phyloP scores from a whole-genome alignment of 2,888 invertebrate genomes.

The Scaptomyza cyrtandrae region DNA sequence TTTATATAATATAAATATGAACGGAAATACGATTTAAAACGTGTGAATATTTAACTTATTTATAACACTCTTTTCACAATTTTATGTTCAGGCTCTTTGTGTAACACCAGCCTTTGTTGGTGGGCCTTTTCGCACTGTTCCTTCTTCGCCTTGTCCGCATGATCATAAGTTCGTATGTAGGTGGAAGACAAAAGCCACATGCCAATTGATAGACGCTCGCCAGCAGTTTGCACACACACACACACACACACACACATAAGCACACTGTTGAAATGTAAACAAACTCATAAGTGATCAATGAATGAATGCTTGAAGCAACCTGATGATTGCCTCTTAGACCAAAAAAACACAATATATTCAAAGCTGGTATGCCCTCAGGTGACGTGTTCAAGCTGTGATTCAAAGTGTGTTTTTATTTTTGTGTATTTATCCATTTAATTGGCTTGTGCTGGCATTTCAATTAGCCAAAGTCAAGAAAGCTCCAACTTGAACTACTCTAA shows the following conservation, averaged over 20 bases:
- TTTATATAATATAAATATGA: not conserved
- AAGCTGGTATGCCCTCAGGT: constrained; percentile 22
- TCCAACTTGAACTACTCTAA: not conserved
- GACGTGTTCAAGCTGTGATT: constrained; percentile 45
- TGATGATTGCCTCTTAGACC: constrained; percentile 37
- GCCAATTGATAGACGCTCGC: constrained; percentile 45
- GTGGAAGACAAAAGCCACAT: constrained; percentile 50
- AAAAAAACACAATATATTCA: not conserved
- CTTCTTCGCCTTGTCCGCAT: constrained; percentile 16
- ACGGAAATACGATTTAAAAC: not conserved
- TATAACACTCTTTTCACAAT: not conserved
- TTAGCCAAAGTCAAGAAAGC: constrained; percentile 36
- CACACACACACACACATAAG: not conserved
- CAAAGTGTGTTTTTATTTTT: constrained; percentile 42
- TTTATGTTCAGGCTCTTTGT: not conserved
- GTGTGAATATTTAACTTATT: not conserved
- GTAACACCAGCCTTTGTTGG: constrained; percentile 8
- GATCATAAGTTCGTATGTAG: not conserved
- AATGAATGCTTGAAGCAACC: constrained; percentile 24
- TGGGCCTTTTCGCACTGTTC: constrained; percentile 4
- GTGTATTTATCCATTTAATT: constrained; percentile 51
- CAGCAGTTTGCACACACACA: constrained; percentile 22
- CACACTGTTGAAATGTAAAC: constrained; percentile 47
- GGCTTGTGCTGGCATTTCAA: constrained; percentile 34
- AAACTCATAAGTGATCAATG: constrained; percentile 49